Percentiles rank a stretch among this genome's conserved stretches.
Evolutionary conservation across 2,888 invertebrate species (phyloP).

Genomic region (Acleris laterana): DNA sequence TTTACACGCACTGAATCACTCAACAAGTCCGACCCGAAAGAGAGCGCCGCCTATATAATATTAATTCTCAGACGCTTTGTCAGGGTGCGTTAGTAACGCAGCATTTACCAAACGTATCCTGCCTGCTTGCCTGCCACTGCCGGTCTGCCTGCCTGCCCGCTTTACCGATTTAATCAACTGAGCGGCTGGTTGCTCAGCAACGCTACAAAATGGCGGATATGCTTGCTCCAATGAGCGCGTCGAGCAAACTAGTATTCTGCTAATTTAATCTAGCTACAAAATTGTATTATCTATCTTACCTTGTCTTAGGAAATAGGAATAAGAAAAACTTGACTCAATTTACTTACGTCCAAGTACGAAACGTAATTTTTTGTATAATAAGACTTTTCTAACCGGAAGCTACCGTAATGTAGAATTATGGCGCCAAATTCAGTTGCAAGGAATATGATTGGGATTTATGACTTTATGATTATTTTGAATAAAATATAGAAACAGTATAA

Average conservation of each 20-base stretch:
- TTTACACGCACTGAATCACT: conserved; percentile 50
- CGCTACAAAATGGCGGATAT: conserved; percentile 58
- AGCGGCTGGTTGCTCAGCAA: conserved; percentile 56
- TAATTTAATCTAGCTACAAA: not conserved
- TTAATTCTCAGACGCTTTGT: conserved; percentile 47
- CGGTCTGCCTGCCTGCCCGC: conserved; percentile 18
- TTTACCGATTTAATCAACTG: conserved; percentile 41
- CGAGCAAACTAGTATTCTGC: conserved; percentile 8
- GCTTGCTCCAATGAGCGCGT: conserved; percentile 34
- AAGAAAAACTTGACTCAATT: too few relatives aligned
- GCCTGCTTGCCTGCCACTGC: conserved; percentile 38
- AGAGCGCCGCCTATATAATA: conserved; percentile 43
- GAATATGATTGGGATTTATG: too few relatives aligned
- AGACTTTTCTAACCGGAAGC: too few relatives aligned
- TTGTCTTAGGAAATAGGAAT: not conserved
- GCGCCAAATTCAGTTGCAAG: too few relatives aligned
- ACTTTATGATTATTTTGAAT: too few relatives aligned
- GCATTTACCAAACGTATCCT: conserved; percentile 31
- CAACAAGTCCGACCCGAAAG: conserved; percentile 42
- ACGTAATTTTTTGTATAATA: too few relatives aligned
- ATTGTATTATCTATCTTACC: not conserved
- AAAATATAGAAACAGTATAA: too few relatives aligned
- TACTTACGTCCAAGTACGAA: too few relatives aligned
- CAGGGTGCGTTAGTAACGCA: conserved; percentile 38
- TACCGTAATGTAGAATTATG: too few relatives aligned